Evolutionary conservation across 2,888 invertebrate species (phyloP), one percentile per base, ranked within the genome.

Genomic region (Tromatobia lineatoria): DNA sequence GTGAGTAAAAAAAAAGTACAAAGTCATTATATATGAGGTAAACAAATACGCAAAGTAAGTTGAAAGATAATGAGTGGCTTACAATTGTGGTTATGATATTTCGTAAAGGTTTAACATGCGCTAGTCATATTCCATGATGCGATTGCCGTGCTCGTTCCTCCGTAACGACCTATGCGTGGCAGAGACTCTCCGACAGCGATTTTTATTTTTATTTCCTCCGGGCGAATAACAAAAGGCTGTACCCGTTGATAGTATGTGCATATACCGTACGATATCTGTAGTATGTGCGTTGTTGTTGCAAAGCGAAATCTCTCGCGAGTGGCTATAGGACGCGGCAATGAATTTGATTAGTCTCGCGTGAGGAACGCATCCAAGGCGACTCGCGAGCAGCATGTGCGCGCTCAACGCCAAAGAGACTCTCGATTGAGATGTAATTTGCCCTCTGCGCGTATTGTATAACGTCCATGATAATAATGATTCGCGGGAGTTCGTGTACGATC

Each of bases 301-400:
- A 23, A 38, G 71, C 71, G 10, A 42, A 20, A 61, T 59, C 29
- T 29, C 57, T 29, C 57, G 57, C 59, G 59, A 59, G 25, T 59
- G 61, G 57, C 20, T 25, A 52, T 42, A 67, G 67, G 69, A 76
- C 83, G 80, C 64, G 82, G 86, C 86, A 85, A 82, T 85, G 86
- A 85, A 86, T 86, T 85, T 79, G 86, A 85, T 86, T 86, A 81
- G 83, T 85, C 85, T 85, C 86, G 86, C 86, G 81, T 76, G 81
- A 83, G 80, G 83, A 73, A 67, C 71, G 76, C 80, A 85, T 82
- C 79, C 82, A 81, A 82, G 85, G 67, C 79, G 75, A 66, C 69
- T 64, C 74, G 2, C 29, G 59, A 25, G 13, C 59, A 15, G 59
- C 59, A 18, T 45, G 61, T 54, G 54, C 47, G 18, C 66, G 20